phyloP scores from a whole-genome alignment of 1,140 invertebrate species.

The Theocolax elegans region DNA sequence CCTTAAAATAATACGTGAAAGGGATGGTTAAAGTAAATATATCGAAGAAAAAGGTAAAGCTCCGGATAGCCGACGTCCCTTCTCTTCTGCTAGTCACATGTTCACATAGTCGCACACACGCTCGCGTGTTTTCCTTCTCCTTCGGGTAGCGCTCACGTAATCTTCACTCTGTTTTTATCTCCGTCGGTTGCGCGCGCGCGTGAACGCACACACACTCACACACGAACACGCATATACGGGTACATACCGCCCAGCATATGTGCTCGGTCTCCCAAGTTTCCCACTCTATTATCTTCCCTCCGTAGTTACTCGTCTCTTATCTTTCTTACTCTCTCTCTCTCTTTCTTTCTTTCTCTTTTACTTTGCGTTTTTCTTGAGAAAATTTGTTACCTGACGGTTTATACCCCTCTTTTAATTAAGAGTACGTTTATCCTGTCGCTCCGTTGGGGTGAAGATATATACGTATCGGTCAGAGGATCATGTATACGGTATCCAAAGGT shows the following conservation, averaged over 20 bases:
- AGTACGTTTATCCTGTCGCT: no score
- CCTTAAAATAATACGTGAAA: no score
- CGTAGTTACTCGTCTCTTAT: not conserved
- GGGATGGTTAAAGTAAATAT: no score
- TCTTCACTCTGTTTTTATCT: slow-evolving; percentile 1
- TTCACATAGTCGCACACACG: not conserved
- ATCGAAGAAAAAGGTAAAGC: no score
- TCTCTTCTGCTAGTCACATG: slow-evolving; percentile 29
- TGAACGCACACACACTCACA: not conserved
- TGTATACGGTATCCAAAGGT: slow-evolving; percentile 88
- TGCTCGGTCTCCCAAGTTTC: not conserved
- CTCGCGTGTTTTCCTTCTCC: not conserved
- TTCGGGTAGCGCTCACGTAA: slow-evolving; percentile 21
- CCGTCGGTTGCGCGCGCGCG: no score
- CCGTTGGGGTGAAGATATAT: no score
- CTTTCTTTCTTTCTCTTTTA: not conserved
- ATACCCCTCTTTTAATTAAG: no score
- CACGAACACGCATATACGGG: not conserved
- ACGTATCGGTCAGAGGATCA: no score
- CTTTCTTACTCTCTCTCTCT: not conserved
- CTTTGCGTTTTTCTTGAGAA: not conserved
- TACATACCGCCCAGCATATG: not conserved
- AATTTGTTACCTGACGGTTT: no score
- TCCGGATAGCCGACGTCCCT: not conserved
- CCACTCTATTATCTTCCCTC: not conserved